Base-by-base conservation (phyloP, 2,888 invertebrate genomes). In the Ormyrus nitidulus region DNA sequence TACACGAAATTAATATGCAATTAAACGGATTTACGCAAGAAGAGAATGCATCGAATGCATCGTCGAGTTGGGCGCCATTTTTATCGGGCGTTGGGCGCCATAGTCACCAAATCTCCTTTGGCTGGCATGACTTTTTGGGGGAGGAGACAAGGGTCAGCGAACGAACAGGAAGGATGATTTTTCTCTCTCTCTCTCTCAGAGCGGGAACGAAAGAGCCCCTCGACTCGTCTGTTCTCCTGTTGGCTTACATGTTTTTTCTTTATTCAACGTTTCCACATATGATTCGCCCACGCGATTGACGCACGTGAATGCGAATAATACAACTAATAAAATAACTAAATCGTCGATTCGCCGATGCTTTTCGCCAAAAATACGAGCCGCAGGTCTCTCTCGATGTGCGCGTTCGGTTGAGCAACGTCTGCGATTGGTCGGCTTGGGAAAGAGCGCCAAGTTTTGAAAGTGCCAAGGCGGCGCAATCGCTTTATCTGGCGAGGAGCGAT, bases 131-230 rank as follows among this genome's bases (percentile, higher is more conserved):
- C 53, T 64, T 70, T 64, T 70, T 34, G 64, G 44, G 77, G 77
- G 70, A 70, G 56, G 70, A 70, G 77, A 62, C 70, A 64, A 64
- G 70, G 70, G 79, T 83, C 80, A 83, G 83, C 56, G 81, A 79
- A 85, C 91, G 91, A 34, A 34, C 92, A 90, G 91, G 92, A 92
- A 84, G 89, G 91, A 92, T 65, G 48, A 65, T 56, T 73, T 73
- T 54, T 56, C 54, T 91, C 91, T 77, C 19, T 34, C 34, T 34
- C 34, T 34, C 34, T 34, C 34, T 34, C 34, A 2, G 34, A 34
- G 34, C 34, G 34, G 61, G 51, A 56, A 59, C 77, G 79, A 84
- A 44, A 61, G 19, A 46, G 53, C 65, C 86, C 85, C 83, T 83
- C 82, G 72, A 56, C 64, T 66, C 69, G 85, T 87, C 85, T 89